Base-by-base conservation (phyloP, 2,797 vertebrate species). In the Xiphorhynchus erythropygius region DNA sequence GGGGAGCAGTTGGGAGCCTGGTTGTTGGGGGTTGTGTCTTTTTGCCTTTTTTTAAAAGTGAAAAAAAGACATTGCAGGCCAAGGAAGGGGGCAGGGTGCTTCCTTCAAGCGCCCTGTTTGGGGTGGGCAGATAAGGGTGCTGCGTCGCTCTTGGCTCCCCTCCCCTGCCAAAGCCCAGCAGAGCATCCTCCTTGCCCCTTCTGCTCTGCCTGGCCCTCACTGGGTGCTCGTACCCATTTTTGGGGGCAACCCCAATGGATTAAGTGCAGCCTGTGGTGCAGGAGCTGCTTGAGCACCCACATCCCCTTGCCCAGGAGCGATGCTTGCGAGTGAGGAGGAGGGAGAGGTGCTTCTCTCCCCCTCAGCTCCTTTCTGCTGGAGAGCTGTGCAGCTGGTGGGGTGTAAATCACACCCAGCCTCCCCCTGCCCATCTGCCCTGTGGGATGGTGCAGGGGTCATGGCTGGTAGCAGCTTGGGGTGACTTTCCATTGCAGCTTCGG, bases 91-190 rank as follows among this genome's bases (percentile, higher is more conserved):
- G 93, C 60, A 91, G 91, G 95, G 94, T 4, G 1, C 93, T 93
- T 93, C 87, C 84, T 79, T 2, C 7, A 78, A 81, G 55, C 18
- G 1, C 37, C 59, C 76, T 82, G 50, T 69, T 95, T 92, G 92
- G 94, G 78, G 87, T 82, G 74, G 76, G 75, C 87, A 92, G 95
- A 90, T 94, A 94, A 91, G 89, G 68, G 44, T 74, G 53, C 28
- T 27, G 68, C 10, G 0, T 79, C 9, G 2, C 1, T 1, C 52
- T 52, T 11, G 8, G 71, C 75, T 89, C 63, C 0, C 14, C 78
- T 89, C 37, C 35, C 32, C 55, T 41, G 46, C 90, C 71, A 22
- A 9, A 84, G 35, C 49, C 82, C 5, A 0, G 4, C 88, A 57
- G 59, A 70, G 52, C 68, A 39, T 76, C 60, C 59, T 90, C 73